phyloP scores from a whole-genome alignment of 2,888 invertebrate genomes.

The Lycaena phlaeas region DNA sequence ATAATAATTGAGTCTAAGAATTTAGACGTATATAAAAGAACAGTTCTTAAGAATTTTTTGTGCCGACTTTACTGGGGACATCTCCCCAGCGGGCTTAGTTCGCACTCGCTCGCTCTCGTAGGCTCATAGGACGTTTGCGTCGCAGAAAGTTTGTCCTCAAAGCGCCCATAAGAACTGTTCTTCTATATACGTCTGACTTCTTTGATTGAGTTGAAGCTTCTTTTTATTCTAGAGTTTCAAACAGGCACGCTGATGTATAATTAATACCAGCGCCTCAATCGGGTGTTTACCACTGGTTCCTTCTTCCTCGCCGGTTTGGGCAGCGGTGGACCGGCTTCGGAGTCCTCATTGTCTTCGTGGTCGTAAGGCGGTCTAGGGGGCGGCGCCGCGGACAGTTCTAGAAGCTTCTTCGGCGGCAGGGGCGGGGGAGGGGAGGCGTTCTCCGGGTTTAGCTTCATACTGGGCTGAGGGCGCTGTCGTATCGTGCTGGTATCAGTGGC shows the following conservation, averaged over 20 bases:
- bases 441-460: conserved; percentile 35
- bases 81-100: too few species aligned
- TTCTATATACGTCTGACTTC: too few species aligned
- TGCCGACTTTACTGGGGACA: too few species aligned
- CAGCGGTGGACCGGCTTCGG: conserved; percentile 37
- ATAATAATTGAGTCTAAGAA: too few species aligned
- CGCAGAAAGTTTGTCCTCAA: too few species aligned
- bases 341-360: conserved; percentile 29
- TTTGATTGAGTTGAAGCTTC: too few species aligned
- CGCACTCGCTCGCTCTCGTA: too few species aligned
- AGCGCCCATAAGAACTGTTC: too few species aligned
- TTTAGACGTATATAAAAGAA: too few species aligned
- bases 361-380: conserved; percentile 79
- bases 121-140: too few species aligned
- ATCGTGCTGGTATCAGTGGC: conserved; percentile 42
- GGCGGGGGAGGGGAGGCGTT: conserved; percentile 78
- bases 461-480: conserved; percentile 40
- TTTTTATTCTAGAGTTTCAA: too few species aligned
- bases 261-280: not conserved
- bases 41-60: too few species aligned
- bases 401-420: conserved; percentile 70
- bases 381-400: conserved; percentile 31
- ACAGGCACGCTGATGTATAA: not conserved
- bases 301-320: conserved; percentile 50
- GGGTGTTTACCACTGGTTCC: conserved; percentile 40